Base-by-base conservation (phyloP, 2,888 invertebrate genomes). In the Amiota minor region DNA sequence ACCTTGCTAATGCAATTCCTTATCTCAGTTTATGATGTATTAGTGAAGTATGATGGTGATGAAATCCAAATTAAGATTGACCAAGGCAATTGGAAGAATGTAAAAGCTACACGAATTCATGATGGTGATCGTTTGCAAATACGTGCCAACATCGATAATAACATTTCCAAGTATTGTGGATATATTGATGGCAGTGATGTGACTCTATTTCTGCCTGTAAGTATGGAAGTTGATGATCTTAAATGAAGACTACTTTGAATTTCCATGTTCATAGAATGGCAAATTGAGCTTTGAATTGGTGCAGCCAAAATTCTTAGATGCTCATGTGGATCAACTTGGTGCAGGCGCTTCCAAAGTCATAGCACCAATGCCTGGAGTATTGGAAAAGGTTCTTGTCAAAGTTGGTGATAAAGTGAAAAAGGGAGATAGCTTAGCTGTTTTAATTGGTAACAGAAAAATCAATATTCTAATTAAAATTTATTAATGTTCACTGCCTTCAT, bases 281-380 rank as follows among this genome's bases (percentile, higher is more conserved):
- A 94, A 94, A 90, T 92, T 92, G 78, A 91, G 93, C 78, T 92
- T 95, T 74, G 89, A 91, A 70, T 83, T 93, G 49, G 93, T 93
- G 1, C 90, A 91, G 70, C 92, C 93, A 0, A 93, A 92, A 83
- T 93, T 93, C 81, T 81, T 92, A 2, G 89, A 89, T 14, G 82
- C 89, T 2, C 83, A 91, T 14, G 89, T 88, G 4, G 89, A 89
- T 78, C 87, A 89, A 20, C 88, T 79, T 1, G 81, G 79, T 0
- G 78, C 78, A n/a, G 89, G 91, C 76, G 92, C 91, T n/a, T 93
- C 93, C 8, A 91, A 91, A 72, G 93, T 95, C 1, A 89, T 93
- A 1, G 95, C 98, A 9, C 99, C 99, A 11, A 99, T 99, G 93
- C 99, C 99, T 0, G 99, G 99, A 1, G 93, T 98, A 16, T 91